A percentile compares a stretch with the other conserved stretches of the same genome.
phyloP scores from a whole-genome alignment of 2,113 vertebrate genomes.

The Alethe castanea region DNA sequence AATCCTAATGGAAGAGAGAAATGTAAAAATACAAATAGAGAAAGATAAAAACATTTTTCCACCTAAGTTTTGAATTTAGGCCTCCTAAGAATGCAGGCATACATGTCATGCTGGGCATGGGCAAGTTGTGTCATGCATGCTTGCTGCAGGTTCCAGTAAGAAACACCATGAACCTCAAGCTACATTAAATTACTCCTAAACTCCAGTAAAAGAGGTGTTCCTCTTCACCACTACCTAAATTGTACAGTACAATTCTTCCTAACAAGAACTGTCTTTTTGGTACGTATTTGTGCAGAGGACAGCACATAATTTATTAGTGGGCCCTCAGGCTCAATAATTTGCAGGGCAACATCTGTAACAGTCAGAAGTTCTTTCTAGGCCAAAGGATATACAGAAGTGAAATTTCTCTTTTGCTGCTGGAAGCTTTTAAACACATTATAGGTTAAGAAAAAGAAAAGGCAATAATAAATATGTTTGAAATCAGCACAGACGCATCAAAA shows the following conservation, averaged over 20 bases:
- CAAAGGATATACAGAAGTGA: not conserved
- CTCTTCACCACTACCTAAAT: not conserved
- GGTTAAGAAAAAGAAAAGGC: not conserved
- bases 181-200: not conserved
- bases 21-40: not conserved
- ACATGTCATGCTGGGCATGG: not conserved
- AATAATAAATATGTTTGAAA: not conserved
- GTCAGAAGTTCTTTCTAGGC: not conserved
- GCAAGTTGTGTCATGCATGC: not conserved
- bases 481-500: not conserved
- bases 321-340: not conserved
- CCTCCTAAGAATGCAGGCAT: not conserved
- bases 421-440: not conserved
- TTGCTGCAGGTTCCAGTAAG: not conserved
- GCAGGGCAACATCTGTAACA: not conserved
- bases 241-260: not conserved
- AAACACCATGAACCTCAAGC: not conserved
- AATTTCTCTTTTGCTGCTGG: not conserved
- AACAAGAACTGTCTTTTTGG: not conserved
- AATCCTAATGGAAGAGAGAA: not conserved
- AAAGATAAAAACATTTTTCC: not conserved
- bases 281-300: not conserved
- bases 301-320: not conserved
- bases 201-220: not conserved
- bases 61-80: not conserved